A percentile compares a stretch with the other conserved stretches of the same genome.
These are phyloP conservation scores for Morinoia aosen DNA, from an alignment of 2,888 invertebrate genomes.

Conservation along the genomic window DNA sequence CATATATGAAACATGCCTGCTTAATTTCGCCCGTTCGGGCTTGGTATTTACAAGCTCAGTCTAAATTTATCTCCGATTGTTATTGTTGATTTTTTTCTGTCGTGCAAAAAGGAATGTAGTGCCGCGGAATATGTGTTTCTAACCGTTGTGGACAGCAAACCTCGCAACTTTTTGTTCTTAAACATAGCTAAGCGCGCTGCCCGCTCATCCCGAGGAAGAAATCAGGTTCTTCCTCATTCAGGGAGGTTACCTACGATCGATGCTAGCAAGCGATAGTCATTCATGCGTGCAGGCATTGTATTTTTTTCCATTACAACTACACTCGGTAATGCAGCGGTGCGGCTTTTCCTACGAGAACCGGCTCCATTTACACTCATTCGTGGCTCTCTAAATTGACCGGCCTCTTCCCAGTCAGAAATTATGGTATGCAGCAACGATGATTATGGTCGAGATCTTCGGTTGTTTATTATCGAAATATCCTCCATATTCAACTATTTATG, in stretches of 20 bases:
- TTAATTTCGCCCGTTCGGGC: neutral
- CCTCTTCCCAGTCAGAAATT: too few relatives aligned
- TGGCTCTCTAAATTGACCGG: neutral
- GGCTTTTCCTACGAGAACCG: neutral
- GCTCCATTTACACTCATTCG: neutral
- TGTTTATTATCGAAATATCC: too few relatives aligned
- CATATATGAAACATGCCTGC: neutral
- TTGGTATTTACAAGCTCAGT: neutral
- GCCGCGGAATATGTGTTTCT: neutral
- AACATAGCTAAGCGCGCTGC: neutral
- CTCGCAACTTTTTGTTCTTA: neutral
- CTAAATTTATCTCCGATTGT: neutral
- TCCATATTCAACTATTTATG: too few relatives aligned
- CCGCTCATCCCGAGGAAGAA: neutral
- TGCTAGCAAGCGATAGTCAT: neutral
- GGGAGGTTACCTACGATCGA: neutral
- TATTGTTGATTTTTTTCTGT: neutral
- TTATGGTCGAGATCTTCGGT: too few relatives aligned
- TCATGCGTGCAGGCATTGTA: neutral
- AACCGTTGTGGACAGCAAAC: neutral
- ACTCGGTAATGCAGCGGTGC: neutral
- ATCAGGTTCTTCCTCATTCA: constrained; percentile 12
- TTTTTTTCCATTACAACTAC: neutral
- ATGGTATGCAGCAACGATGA: too few relatives aligned
- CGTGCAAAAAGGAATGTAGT: neutral